Evolutionary conservation across 53 echinoderm and acorn worm genomes (phyloP).

Genomic region (Stichopus horrens): DNA sequence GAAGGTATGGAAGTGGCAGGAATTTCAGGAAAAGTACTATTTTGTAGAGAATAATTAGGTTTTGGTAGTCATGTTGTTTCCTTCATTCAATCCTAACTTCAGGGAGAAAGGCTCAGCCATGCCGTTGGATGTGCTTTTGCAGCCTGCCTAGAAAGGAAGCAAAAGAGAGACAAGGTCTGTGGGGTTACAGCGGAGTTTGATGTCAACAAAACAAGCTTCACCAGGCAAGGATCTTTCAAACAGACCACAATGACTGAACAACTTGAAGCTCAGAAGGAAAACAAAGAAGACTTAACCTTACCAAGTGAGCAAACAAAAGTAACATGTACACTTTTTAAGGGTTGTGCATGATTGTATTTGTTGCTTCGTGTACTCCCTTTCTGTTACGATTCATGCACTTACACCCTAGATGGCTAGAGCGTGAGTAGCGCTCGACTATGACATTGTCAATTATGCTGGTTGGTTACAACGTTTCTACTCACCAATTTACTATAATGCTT

Average conservation of each 20-base stretch:
- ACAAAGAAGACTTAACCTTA: slow-evolving; percentile 41
- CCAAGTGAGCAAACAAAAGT: background rate
- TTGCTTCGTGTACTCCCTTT: no score
- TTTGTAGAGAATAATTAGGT: no score
- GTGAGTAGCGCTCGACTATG: no score
- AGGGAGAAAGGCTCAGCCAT: slow-evolving; percentile 95
- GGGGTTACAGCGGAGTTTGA: slow-evolving; percentile 97
- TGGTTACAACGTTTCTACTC: no score
- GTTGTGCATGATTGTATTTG: background rate
- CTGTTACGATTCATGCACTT: no score
- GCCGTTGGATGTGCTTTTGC: slow-evolving; percentile 97
- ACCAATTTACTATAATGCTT: no score
- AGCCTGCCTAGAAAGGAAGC: slow-evolving; percentile 91
- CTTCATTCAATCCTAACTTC: background rate
- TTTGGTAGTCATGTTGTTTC: background rate
- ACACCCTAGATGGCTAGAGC: no score
- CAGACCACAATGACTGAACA: slow-evolving; percentile 88
- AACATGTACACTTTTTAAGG: background rate
- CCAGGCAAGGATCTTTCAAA: slow-evolving; percentile 90
- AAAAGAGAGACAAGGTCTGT: slow-evolving; percentile 88
- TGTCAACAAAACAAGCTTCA: slow-evolving; percentile 96
- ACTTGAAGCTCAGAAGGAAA: slow-evolving; percentile 55
- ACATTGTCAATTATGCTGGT: no score
- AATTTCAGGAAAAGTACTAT: no score
- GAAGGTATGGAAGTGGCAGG: no score